These are phyloP conservation scores for Pycnonotus jocosus DNA, from an alignment of 2,113 vertebrate species.

Conservation along the genomic window DNA sequence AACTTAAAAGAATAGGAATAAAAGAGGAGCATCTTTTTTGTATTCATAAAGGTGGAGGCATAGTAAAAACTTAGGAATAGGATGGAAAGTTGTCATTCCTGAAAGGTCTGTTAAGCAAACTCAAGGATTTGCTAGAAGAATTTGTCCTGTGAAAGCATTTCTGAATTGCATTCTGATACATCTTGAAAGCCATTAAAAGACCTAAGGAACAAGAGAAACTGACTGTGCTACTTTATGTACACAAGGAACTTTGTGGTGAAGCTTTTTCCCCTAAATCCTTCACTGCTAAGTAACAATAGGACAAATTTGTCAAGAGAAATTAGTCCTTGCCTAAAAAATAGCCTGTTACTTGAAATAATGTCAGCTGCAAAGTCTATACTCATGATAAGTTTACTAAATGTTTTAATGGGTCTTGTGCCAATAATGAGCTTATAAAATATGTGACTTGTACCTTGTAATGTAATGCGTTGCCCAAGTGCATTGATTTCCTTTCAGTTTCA, in stretches of 20 bases:
- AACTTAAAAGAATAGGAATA: neutral
- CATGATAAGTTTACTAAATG: neutral
- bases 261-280: neutral
- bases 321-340: neutral
- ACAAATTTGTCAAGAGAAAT: neutral
- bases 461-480: neutral
- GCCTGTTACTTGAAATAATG: neutral
- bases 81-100: neutral
- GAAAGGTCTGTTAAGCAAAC: neutral
- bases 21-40: neutral
- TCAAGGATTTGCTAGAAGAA: neutral
- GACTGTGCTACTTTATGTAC: neutral
- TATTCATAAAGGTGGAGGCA: neutral
- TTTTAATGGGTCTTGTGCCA: neutral
- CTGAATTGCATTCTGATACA: neutral
- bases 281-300: neutral
- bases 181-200: neutral
- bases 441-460: neutral
- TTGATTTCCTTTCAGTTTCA: constrained; percentile 21
- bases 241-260: neutral
- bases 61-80: neutral
- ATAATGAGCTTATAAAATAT: neutral
- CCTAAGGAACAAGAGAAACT: neutral
- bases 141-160: neutral
- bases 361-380: neutral